These are phyloP conservation scores for Alosa sapidissima DNA, from an alignment of 2,797 vertebrate genomes.

Conservation along the genomic window DNA sequence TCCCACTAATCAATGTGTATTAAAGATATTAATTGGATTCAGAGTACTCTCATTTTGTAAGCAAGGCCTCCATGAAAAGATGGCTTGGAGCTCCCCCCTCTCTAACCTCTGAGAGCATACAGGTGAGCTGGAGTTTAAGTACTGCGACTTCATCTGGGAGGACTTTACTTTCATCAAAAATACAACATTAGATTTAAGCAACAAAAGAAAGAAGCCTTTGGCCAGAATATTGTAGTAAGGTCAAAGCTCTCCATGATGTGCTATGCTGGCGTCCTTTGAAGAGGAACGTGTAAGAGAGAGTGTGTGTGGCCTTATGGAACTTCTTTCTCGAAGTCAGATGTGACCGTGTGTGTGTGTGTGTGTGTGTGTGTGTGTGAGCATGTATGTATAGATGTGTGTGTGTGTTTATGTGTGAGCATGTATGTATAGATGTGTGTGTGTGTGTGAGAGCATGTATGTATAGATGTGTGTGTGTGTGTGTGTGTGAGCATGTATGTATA, in stretches of 20 bases:
- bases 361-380: no score
- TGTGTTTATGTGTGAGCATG: background rate
- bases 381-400: background rate
- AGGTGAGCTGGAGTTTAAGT: no score
- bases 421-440: background rate
- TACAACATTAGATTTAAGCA: background rate
- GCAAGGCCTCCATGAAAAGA: no score
- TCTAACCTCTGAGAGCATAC: no score
- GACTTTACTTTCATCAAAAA: background rate
- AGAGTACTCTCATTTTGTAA: no score
- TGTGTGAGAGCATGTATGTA: no score
- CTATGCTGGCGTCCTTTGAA: background rate
- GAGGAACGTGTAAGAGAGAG: background rate
- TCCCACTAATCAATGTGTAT: no score
- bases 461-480: background rate
- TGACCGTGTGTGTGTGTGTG: background rate
- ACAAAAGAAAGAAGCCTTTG: background rate
- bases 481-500: slow-evolving; percentile 25
- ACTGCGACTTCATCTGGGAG: no score
- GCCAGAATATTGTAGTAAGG: background rate
- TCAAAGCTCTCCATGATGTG: background rate
- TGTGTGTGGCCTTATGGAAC: background rate
- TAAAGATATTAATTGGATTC: no score
- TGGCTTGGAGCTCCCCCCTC: no score
- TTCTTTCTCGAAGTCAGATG: background rate